Conservation (phyloP, 2,888 invertebrate genomes). For the Drosophila kuntzei region DNA sequence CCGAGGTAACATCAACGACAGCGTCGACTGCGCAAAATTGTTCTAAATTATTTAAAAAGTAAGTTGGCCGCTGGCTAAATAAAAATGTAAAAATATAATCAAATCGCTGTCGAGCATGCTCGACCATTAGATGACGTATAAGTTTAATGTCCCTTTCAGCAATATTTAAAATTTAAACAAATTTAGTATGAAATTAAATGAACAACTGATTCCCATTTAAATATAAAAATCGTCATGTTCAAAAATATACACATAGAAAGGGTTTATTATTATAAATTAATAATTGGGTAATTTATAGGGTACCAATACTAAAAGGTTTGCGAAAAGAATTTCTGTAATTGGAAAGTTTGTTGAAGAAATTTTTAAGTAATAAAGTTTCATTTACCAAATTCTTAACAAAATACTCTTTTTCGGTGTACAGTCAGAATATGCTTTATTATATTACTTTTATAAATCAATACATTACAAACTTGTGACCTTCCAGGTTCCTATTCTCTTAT, state of each 20-base stretch:
- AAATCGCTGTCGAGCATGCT: slow-evolving; percentile 3
- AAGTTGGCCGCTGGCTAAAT: slow-evolving; percentile 42
- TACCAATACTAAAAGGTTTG: background rate
- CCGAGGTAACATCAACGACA: slow-evolving; percentile 4
- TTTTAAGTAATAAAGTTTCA: background rate
- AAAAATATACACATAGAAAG: background rate
- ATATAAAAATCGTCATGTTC: too few species aligned
- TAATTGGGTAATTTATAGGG: background rate
- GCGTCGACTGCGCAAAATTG: slow-evolving; percentile 32
- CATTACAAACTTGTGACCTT: too few species aligned
- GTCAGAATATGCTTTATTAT: too few species aligned
- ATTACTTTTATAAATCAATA: too few species aligned
- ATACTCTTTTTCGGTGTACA: too few species aligned
- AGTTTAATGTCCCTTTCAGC: background rate
- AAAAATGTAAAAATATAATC: slow-evolving; percentile 28
- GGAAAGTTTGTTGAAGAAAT: background rate
- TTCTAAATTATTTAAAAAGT: slow-evolving; percentile 59
- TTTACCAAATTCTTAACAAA: background rate
- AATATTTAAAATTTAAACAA: background rate
- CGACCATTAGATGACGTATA: slow-evolving; percentile 2
- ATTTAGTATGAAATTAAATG: background rate
- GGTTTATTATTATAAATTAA: background rate
- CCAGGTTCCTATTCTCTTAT: too few species aligned
- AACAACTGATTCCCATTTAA: background rate
- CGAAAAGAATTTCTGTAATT: background rate